phyloP scores from a whole-genome alignment of 2,888 invertebrate species.

The Ochlodes sylvanus region DNA sequence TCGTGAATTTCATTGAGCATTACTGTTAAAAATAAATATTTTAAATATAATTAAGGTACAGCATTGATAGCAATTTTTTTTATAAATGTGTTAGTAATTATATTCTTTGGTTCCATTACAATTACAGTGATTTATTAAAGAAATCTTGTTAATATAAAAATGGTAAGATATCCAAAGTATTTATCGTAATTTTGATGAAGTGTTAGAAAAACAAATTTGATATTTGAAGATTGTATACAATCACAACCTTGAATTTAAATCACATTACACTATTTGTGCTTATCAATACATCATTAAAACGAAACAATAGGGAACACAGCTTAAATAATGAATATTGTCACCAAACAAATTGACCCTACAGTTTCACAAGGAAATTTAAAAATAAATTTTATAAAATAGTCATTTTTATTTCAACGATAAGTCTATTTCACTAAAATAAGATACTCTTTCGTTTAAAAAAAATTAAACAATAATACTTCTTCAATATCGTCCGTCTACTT shows the following conservation, averaged over 20 bases:
- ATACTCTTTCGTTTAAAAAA: not conserved
- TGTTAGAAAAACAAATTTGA: constrained; percentile 16
- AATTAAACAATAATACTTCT: not conserved
- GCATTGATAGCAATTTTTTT: not conserved
- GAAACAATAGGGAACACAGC: constrained; percentile 39
- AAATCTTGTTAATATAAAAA: constrained; percentile 14
- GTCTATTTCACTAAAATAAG: constrained; percentile 5
- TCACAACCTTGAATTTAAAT: constrained; percentile 73
- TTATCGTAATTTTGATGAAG: constrained; percentile 18
- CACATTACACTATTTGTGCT: constrained; percentile 62
- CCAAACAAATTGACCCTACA: constrained; percentile 43
- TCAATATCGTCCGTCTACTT: not conserved
- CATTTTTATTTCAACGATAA: constrained; percentile 10
- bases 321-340: constrained; percentile 45
- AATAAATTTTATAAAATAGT: constrained; percentile 31
- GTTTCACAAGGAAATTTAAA: constrained; percentile 33
- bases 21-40: constrained; percentile 2
- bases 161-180: constrained; percentile 2
- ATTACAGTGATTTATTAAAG: constrained; percentile 20
- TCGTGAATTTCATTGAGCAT: not conserved
- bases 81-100: constrained; percentile 6
- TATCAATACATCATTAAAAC: constrained; percentile 42
- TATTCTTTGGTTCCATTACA: constrained; percentile 30
- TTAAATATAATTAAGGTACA: not conserved
- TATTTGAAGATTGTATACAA: constrained; percentile 44